A percentile compares a stretch with the other conserved stretches of the same genome.
Evolutionary conservation across 2,888 invertebrate species (phyloP).

Genomic region (Timema cristinae): DNA sequence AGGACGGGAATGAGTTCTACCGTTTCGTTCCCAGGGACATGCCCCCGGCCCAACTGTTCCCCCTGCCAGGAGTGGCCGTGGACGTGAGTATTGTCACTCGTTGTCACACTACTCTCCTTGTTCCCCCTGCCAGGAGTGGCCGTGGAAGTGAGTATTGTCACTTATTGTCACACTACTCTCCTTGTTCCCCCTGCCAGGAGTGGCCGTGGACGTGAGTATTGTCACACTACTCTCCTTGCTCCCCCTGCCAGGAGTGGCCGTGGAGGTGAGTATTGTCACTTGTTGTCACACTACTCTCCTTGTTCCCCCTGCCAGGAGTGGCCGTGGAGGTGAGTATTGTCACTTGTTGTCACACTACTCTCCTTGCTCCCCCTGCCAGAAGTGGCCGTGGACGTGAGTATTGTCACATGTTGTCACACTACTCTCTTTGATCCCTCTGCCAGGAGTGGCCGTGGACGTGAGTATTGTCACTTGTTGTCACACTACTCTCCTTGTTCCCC

Average conservation of each 20-base stretch:
- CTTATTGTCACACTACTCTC: neutral
- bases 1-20: conserved; percentile 39
- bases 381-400: too few species aligned
- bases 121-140: neutral
- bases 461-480: too few species aligned
- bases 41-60: conserved; percentile 41
- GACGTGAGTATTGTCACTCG: conserved; percentile 36
- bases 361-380: neutral
- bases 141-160: neutral
- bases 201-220: too few species aligned
- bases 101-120: neutral
- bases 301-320: neutral
- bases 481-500: too few species aligned
- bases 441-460: neutral
- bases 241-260: too few species aligned
- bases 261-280: too few species aligned
- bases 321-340: too few species aligned
- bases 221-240: too few species aligned
- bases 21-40: conserved; percentile 40
- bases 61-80: conserved; percentile 40
- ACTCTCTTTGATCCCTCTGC: neutral
- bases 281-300: neutral
- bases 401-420: neutral
- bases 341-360: neutral
- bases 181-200: neutral